Evolutionary conservation across 2,888 invertebrate genomes (phyloP).

Genomic region (Diloba caeruleocephala): DNA sequence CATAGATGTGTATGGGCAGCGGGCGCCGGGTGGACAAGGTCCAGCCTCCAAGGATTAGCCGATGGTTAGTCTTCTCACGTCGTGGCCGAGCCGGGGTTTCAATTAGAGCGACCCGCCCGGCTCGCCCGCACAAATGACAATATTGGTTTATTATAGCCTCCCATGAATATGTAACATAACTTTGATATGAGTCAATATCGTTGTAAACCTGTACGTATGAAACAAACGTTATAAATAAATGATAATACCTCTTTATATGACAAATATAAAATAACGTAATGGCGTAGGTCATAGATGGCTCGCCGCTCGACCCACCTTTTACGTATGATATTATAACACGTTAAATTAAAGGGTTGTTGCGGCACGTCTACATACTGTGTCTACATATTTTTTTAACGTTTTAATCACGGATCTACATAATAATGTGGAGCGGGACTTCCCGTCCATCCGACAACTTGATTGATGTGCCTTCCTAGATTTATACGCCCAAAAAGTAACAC

Average conservation of each 20-base stretch:
- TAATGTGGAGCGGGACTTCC: constrained; percentile 83
- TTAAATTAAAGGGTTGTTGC: constrained; percentile 74
- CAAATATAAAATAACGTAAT: constrained; percentile 40
- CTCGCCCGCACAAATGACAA: constrained; percentile 69
- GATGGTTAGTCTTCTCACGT: constrained; percentile 86
- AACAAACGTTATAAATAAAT: constrained; percentile 43
- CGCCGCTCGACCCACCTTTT: constrained; percentile 49
- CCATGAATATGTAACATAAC: constrained; percentile 71
- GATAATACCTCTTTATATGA: constrained; percentile 33
- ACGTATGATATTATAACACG: constrained; percentile 57
- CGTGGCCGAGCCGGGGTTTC: constrained; percentile 76
- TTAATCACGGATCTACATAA: constrained; percentile 87
- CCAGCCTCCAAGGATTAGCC: constrained; percentile 73
- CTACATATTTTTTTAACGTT: constrained; percentile 82
- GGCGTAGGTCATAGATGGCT: constrained; percentile 43
- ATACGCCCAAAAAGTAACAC: constrained; percentile 83
- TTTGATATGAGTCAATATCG: constrained; percentile 57
- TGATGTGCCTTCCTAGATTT: constrained; percentile 87
- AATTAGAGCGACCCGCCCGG: constrained; percentile 76
- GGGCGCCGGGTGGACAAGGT: constrained; percentile 59
- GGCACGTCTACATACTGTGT: constrained; percentile 76
- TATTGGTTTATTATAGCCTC: constrained; percentile 77
- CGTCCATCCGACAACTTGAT: constrained; percentile 87
- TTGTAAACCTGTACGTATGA: constrained; percentile 42
- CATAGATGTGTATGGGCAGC: constrained; percentile 67